Conservation (phyloP, 1,140 invertebrate species). For the Diploscapter pachys region DNA sequence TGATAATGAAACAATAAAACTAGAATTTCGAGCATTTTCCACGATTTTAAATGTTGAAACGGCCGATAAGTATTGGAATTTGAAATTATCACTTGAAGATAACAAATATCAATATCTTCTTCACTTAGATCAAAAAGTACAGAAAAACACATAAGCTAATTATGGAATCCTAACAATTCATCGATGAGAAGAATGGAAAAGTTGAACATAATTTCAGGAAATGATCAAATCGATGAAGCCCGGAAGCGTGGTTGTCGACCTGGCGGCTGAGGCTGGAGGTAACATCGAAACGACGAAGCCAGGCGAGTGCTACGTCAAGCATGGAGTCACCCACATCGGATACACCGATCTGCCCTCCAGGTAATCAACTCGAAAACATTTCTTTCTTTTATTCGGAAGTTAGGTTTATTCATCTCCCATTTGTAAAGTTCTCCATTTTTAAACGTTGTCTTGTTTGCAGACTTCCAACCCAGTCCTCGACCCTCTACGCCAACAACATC, state of each 20-base stretch:
- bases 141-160: background rate
- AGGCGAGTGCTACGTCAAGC: constrained; percentile 73
- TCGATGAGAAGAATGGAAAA: background rate
- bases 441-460: constrained; percentile 60
- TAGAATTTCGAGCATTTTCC: no score
- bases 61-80: no score
- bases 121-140: no score
- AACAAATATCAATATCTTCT: no score
- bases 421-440: background rate
- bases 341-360: constrained; percentile 73
- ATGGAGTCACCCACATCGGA: constrained; percentile 79
- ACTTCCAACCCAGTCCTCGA: constrained; percentile 79
- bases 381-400: background rate
- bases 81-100: no score
- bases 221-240: constrained; percentile 81
- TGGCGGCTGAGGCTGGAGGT: constrained; percentile 82
- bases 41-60: no score
- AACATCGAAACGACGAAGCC: constrained; percentile 80
- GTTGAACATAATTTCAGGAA: constrained; percentile 64
- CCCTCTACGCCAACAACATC: constrained; percentile 83
- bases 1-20: no score
- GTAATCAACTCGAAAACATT: background rate
- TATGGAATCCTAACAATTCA: background rate
- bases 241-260: constrained; percentile 81
- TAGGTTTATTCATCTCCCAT: background rate